A percentile compares a stretch with the other conserved stretches of the same genome.
These are phyloP conservation scores for Cheilosia impressa DNA, from an alignment of 2,888 invertebrate species.

Conservation along the genomic window DNA sequence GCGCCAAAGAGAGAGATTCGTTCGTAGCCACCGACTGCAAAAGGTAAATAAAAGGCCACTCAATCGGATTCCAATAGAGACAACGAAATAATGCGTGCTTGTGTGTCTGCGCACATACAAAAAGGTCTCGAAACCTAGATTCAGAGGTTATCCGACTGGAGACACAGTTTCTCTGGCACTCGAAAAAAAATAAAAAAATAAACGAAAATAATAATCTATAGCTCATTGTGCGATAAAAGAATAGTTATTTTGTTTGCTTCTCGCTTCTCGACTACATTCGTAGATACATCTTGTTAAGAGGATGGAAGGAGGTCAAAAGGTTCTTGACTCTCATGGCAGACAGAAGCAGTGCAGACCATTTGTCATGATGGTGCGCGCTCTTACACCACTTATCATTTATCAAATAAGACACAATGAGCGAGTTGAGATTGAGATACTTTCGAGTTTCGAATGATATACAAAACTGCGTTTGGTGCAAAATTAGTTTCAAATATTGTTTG, in stretches of 20 bases:
- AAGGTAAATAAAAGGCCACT: slow-evolving; percentile 37
- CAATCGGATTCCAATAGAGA: slow-evolving; percentile 43
- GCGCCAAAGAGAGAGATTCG: slow-evolving; percentile 43
- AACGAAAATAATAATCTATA: slow-evolving; percentile 36
- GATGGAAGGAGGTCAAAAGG: slow-evolving; percentile 64
- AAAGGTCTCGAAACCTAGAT: slow-evolving; percentile 57
- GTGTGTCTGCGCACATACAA: slow-evolving; percentile 2
- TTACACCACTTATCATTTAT: slow-evolving; percentile 2
- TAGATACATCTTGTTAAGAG: slow-evolving; percentile 24
- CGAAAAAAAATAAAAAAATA: slow-evolving; percentile 6
- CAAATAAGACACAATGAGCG: neutral
- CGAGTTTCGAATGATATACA: neutral
- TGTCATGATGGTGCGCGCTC: neutral
- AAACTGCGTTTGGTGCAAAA: neutral
- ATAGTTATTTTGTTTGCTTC: slow-evolving; percentile 30
- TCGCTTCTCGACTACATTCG: slow-evolving; percentile 15
- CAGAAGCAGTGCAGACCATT: slow-evolving; percentile 16
- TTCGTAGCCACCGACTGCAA: slow-evolving; percentile 8
- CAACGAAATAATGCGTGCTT: slow-evolving; percentile 22
- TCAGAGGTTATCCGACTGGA: slow-evolving; percentile 51
- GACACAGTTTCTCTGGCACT: slow-evolving; percentile 59
- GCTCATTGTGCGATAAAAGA: slow-evolving; percentile 52
- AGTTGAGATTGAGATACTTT: too few relatives aligned
- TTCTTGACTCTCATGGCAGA: slow-evolving; percentile 32
- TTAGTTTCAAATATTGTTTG: slow-evolving; percentile 6